Evolutionary conservation across 23 tunicate genomes (phyloP), one percentile per base, ranked within the genome.

Genomic region (Styela plicata): DNA sequence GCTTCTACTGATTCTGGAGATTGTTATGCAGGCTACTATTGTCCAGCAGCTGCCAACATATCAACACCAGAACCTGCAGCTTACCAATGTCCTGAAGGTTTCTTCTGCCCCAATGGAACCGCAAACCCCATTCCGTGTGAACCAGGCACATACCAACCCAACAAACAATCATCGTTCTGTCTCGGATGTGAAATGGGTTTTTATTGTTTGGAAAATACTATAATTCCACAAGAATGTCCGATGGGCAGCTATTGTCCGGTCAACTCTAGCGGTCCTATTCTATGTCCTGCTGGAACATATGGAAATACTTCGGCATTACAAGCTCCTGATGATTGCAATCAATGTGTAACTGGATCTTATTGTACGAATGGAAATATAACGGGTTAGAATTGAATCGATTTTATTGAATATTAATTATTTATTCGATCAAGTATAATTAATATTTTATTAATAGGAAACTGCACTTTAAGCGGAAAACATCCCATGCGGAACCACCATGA

Each of bases 11-110:
- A 70, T 1, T 77, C 88, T 22, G 96, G 86, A 28, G 85, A 70
- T 26, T 95, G 99, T 75, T 78, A 82, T 34, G 89, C 89, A 2
- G 99, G 99, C 1, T 95, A 76, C 81, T 95, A 86, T 77, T 95
- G 99, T 63, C 99, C 99, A 0, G 82, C 87, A 1, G 76, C 53
- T 3, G 91, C 91, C 2, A 65, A 83, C 17, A 89, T 87, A 0
- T 3, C 82, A 0, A 82, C 34, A 52, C 44, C 74, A 26, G 30
- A 52, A 31, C 96, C 96, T 23, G 36, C 87, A 1, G 96, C 87
- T 7, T 95, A 79, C 79, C 92, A 95, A 80, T 95, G 99, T 73
- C 90, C 91, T 2, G 52, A 83, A 20, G 99, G 99, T 18, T 44
- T 36, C 62, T 90, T 62, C 70, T 95, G 99, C 64, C 79, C 31